Conservation (phyloP, 2,888 invertebrate genomes). For the Nebria brevicollis region DNA sequence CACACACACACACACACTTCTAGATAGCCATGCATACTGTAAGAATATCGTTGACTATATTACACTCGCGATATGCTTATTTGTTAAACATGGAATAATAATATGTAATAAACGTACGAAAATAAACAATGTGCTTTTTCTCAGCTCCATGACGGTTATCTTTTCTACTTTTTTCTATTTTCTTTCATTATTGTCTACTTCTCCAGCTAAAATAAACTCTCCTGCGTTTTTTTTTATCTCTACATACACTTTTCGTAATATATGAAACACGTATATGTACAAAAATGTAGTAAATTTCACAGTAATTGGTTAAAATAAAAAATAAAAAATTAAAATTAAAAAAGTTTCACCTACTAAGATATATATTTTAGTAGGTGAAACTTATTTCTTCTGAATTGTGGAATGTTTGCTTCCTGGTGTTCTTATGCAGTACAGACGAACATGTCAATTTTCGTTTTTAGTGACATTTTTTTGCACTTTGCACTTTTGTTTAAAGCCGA, state of each 20-base stretch:
- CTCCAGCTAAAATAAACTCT: too few relatives aligned
- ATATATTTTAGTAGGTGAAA: not conserved
- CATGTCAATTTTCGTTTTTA: too few relatives aligned
- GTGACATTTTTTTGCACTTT: too few relatives aligned
- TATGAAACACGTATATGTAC: too few relatives aligned
- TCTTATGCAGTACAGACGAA: not conserved
- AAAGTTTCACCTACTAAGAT: slow-evolving; percentile 28
- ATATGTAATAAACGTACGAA: slow-evolving; percentile 33
- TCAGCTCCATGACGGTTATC: not conserved
- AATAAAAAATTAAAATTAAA: slow-evolving; percentile 33
- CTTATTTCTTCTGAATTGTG: too few relatives aligned
- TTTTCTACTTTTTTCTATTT: too few relatives aligned
- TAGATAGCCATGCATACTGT: slow-evolving; percentile 1
- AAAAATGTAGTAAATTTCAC: not conserved
- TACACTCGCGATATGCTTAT: slow-evolving; percentile 42
- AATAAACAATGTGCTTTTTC: slow-evolving; percentile 15
- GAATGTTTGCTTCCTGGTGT: not conserved
- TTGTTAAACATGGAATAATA: slow-evolving; percentile 46
- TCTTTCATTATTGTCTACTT: too few relatives aligned
- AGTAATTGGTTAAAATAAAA: not conserved
- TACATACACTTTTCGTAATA: too few relatives aligned
- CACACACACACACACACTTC: not conserved
- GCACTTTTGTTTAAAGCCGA: too few relatives aligned
- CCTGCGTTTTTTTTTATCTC: too few relatives aligned
- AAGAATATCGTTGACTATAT: slow-evolving; percentile 24